A percentile compares a stretch with the other conserved stretches of the same genome.
Conservation (phyloP, 2,797 vertebrate genomes). For the Thaleichthys pacificus region DNA sequence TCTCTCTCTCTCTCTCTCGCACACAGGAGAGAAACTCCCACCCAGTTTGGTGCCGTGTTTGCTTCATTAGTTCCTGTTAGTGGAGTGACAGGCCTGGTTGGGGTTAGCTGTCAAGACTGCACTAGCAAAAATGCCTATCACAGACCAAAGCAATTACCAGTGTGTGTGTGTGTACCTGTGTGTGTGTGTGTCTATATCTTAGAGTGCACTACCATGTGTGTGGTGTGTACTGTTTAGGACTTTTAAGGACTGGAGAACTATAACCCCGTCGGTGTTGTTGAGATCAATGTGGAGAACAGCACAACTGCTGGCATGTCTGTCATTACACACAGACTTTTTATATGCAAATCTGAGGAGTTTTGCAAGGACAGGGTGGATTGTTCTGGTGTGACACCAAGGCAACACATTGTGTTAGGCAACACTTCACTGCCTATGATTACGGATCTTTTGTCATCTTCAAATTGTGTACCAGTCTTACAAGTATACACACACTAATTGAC, state of each 20-base stretch:
- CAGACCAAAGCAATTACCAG: slow-evolving; percentile 65
- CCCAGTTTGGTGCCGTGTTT: slow-evolving; percentile 30
- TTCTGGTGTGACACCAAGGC: neutral
- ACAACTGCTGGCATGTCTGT: neutral
- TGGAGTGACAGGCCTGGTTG: slow-evolving; percentile 44
- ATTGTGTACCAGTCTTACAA: no score
- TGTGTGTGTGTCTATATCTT: slow-evolving; percentile 21
- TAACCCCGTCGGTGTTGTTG: neutral
- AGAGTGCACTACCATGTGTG: neutral
- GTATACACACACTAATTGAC: no score
- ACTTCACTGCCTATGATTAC: neutral
- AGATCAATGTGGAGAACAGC: neutral
- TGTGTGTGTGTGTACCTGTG: slow-evolving; percentile 32
- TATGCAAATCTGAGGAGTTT: no score
- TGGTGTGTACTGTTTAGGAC: neutral
- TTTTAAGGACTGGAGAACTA: no score
- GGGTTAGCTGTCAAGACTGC: slow-evolving; percentile 59
- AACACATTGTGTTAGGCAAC: neutral
- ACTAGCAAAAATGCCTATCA: slow-evolving; percentile 42
- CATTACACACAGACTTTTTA: no score
- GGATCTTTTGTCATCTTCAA: neutral
- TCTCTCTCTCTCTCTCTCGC: slow-evolving; percentile 14
- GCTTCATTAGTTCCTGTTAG: slow-evolving; percentile 64
- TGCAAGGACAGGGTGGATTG: neutral
- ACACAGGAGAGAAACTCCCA: slow-evolving; percentile 25